Evolutionary conservation across 2,888 invertebrate species (phyloP), one percentile per base, ranked within the genome.

Genomic region (Drosophila infuscata): DNA sequence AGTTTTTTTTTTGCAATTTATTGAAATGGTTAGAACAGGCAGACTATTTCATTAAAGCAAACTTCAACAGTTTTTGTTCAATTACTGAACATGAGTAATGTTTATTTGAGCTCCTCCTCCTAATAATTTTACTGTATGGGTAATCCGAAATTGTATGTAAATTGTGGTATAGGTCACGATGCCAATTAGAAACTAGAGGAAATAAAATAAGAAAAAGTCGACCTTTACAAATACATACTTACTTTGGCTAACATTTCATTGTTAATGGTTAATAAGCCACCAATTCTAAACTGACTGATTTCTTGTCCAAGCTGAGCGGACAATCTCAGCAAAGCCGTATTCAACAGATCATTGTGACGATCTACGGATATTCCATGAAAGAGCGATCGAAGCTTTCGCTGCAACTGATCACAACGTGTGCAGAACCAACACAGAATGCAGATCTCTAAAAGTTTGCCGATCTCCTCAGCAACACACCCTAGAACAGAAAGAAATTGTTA

Each of bases 281-380:
- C 83, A 7, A 87, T 74, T 1, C 67, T 64, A 35, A 87, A 78
- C 1, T 32, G 30, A 7, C 80, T 68, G 11, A 12, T 60, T 51
- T 90, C 81, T 46, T 87, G 90, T 17, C 74, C 71, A n/a, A 90
- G 43, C 32, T 88, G 87, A 32, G 72, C 51, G 1, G 79, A 74
- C 4, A 83, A 72, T 17, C 70, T 49, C 2, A 71, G 70, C 7
- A 90, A 49, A 5, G 75, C 63, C 0, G 48, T 57, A 52, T 73
- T 80, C 8, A 87, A 59, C 9, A 62, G 58, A 0, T 59, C 68
- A 57, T 81, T 82, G 12, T 63, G 66, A 3, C 83, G 84, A 62
- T 72, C 67, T 2, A 38, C 32, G n/a, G 60, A 29, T 4, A 78
- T 17, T 1, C 52, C 66, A 56, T 74, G 75, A 8, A 84, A 78